Evolutionary conservation across 2,888 invertebrate species (phyloP).

Genomic region (Nemurella pictetii): DNA sequence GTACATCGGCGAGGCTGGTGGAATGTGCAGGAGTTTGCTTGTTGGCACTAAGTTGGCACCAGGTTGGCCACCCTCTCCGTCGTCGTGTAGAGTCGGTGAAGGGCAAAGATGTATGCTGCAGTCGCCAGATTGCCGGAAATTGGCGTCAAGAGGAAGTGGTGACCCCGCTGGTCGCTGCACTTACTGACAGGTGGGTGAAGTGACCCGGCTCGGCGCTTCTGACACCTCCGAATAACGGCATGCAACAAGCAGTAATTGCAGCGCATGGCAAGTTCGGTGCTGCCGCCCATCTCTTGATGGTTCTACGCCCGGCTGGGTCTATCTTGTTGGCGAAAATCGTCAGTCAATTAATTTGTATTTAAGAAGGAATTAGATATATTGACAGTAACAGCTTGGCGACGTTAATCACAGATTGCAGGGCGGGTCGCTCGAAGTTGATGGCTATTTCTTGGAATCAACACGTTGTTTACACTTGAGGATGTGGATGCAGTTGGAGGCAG

Average conservation of each 20-base stretch:
- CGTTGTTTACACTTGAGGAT: too few relatives aligned
- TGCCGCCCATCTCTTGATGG: too few relatives aligned
- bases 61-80: background rate
- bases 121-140: background rate
- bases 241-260: background rate
- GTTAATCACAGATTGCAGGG: background rate
- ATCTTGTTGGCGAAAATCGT: background rate
- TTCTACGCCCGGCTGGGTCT: background rate
- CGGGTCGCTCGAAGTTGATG: background rate
- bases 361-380: background rate
- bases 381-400: background rate
- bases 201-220: background rate
- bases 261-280: background rate
- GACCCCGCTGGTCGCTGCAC: background rate
- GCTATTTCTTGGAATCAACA: background rate
- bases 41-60: too few relatives aligned
- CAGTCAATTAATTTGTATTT: background rate
- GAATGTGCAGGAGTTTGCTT: too few relatives aligned
- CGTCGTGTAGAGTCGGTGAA: too few relatives aligned
- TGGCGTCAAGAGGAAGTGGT: background rate
- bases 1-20: too few relatives aligned
- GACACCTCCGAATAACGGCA: constrained; percentile 4
- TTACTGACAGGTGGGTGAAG: background rate
- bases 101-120: background rate
- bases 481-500: too few relatives aligned